Evolutionary conservation across 2,797 vertebrate genomes (phyloP).

Genomic region (Enteromius fasciolatus): DNA sequence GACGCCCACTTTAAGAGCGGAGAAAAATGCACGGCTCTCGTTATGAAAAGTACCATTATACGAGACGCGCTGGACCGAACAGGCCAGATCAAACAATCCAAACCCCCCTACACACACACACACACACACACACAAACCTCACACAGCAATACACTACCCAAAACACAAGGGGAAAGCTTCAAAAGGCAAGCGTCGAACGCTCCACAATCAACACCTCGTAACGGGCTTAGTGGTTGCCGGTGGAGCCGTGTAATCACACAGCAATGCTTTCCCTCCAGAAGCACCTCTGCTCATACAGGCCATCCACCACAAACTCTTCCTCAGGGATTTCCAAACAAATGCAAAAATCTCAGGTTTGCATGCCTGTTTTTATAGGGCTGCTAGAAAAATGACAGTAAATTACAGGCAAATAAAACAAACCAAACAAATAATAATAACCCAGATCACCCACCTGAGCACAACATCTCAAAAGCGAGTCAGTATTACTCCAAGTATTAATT

Average conservation of each 20-base stretch:
- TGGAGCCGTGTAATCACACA: slow-evolving; percentile 61
- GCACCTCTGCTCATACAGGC: slow-evolving; percentile 32
- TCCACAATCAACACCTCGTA: slow-evolving; percentile 80
- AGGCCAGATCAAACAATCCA: slow-evolving; percentile 64
- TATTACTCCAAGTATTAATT: too few species aligned
- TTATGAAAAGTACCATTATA: slow-evolving; percentile 67
- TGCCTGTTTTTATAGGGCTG: background rate
- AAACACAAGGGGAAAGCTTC: slow-evolving; percentile 64
- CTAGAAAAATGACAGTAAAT: background rate
- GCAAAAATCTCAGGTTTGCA: too few species aligned
- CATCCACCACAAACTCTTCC: slow-evolving; percentile 1
- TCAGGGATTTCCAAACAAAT: background rate
- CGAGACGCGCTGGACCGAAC: slow-evolving; percentile 56
- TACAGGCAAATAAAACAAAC: background rate
- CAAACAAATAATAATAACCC: too few species aligned
- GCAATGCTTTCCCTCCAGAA: slow-evolving; percentile 42
- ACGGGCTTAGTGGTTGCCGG: slow-evolving; percentile 60
- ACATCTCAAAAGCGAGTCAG: background rate
- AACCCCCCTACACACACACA: slow-evolving; percentile 27
- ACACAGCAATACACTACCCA: slow-evolving; percentile 32
- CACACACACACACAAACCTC: slow-evolving; percentile 20
- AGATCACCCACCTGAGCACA: background rate
- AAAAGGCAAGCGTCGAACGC: slow-evolving; percentile 68
- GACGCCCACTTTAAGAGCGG: slow-evolving; percentile 17
- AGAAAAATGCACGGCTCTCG: slow-evolving; percentile 57